A percentile compares a stretch with the other conserved stretches of the same genome.
These are phyloP conservation scores for Rhinogobius similis DNA, from an alignment of 2,113 vertebrate species.

Conservation along the genomic window DNA sequence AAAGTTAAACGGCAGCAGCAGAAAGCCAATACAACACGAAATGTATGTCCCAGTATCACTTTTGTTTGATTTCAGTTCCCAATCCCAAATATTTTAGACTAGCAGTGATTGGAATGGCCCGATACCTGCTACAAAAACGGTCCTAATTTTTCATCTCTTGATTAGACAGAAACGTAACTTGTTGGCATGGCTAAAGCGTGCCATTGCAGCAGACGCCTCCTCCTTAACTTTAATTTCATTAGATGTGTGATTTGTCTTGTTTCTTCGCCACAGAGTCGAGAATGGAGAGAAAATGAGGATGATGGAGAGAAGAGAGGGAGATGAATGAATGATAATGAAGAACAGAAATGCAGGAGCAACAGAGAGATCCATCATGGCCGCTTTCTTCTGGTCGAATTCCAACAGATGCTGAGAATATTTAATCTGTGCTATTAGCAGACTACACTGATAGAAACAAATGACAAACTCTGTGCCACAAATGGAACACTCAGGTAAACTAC, in stretches of 20 bases:
- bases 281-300: conserved; percentile 1
- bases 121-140: too few relatives aligned
- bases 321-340: conserved; percentile 64
- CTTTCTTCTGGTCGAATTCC: background rate
- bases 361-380: background rate
- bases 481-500: too few relatives aligned
- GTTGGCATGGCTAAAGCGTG: conserved; percentile 41
- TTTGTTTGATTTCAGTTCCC: too few relatives aligned
- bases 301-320: conserved; percentile 39
- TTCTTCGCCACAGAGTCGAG: conserved; percentile 57
- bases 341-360: too few relatives aligned
- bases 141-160: too few relatives aligned
- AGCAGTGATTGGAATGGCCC: too few relatives aligned
- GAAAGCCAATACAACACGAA: too few relatives aligned
- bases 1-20: too few relatives aligned
- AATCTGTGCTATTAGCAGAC: background rate
- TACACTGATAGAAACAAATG: too few relatives aligned
- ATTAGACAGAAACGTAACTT: background rate
- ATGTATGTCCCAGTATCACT: too few relatives aligned
- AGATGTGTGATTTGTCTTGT: conserved; percentile 73
- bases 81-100: too few relatives aligned
- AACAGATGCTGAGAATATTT: background rate
- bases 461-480: too few relatives aligned
- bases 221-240: conserved; percentile 62
- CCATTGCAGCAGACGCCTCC: conserved; percentile 53